Base-by-base conservation (phyloP, 2,797 vertebrate species). In the Hemibagrus guttatus region DNA sequence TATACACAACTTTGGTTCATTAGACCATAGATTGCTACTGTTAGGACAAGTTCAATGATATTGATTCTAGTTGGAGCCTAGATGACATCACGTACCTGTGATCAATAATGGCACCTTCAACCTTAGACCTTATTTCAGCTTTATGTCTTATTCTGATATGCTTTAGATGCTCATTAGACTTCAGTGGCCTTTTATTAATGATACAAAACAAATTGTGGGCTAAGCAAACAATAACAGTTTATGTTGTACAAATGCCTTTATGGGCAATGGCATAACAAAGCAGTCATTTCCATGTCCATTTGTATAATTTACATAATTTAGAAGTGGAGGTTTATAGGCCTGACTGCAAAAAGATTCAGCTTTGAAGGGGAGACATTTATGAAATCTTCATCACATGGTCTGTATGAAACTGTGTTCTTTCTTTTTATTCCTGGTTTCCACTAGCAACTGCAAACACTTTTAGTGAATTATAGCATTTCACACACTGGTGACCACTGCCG, bases 381-480 rank as follows among this genome's bases (percentile, higher is more conserved):
- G 28, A 72, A 82, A 64, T 82, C 56, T 46, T 11, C 56, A 28
- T 58, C 3, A 35, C 64, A 69, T 35, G 46, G 63, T 54, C 81
- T 83, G n/a, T 68, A 31, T 82, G 9, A 82, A 68, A 5, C 16
- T 66, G 61, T 31, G 9, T 54, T 63, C 8, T 76, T 69, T n/a
- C 52, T 14, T 14, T 76, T 39, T 71, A 52, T 71, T 84, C 21
- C 6, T 42, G 6, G 83, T 91, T 87, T 91, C 86, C 85, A 85
- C 19, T 91, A 87, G 86, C 85, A 90, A 88, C 87, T 86, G 72
- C 39, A 84, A 86, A 80, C 19, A n/a, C 61, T 74, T 63, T 69
- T 80, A 81, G 85, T 66, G 63, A 76, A 61, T 91, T 69, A 74
- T 81, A 84, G 78, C 35, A 78, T 85, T 88, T 87, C 69, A 85